Percentiles rank a stretch among this genome's conserved stretches.
Evolutionary conservation across 2,888 invertebrate genomes (phyloP).

Genomic region (Andrena bicolor): DNA sequence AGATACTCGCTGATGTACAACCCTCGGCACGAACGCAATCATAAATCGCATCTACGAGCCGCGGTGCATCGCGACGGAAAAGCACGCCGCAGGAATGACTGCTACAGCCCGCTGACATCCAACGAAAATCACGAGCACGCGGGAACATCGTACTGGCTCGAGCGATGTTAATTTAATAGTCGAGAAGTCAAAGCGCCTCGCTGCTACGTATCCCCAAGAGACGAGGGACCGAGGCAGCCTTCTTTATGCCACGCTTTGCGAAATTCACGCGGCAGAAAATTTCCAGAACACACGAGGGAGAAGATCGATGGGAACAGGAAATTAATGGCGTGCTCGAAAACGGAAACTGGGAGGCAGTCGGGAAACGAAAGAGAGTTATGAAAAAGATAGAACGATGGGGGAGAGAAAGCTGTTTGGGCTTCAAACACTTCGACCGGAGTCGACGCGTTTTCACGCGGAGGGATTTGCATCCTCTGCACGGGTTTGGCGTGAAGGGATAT

Average conservation of each 20-base stretch:
- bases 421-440: too few species aligned
- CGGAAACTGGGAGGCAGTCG: slow-evolving; percentile 3
- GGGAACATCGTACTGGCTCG: neutral
- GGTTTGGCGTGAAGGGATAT: too few species aligned
- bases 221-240: slow-evolving; percentile 5
- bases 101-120: neutral
- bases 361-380: slow-evolving; percentile 14
- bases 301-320: slow-evolving; percentile 17
- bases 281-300: neutral
- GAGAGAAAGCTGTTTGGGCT: slow-evolving; percentile 5
- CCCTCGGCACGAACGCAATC: neutral
- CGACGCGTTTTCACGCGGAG: too few species aligned
- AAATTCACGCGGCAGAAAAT: slow-evolving; percentile 36
- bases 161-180: slow-evolving; percentile 49
- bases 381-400: slow-evolving; percentile 5
- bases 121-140: slow-evolving; percentile 1
- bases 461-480: too few species aligned
- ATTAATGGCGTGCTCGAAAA: slow-evolving; percentile 25
- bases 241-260: slow-evolving; percentile 25
- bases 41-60: slow-evolving; percentile 24
- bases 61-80: slow-evolving; percentile 3
- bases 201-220: slow-evolving; percentile 13
- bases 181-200: slow-evolving; percentile 47
- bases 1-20: too few species aligned
- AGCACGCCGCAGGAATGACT: slow-evolving; percentile 13